phyloP scores from a whole-genome alignment of 2,113 vertebrate genomes.

The Elanus axillaris region DNA sequence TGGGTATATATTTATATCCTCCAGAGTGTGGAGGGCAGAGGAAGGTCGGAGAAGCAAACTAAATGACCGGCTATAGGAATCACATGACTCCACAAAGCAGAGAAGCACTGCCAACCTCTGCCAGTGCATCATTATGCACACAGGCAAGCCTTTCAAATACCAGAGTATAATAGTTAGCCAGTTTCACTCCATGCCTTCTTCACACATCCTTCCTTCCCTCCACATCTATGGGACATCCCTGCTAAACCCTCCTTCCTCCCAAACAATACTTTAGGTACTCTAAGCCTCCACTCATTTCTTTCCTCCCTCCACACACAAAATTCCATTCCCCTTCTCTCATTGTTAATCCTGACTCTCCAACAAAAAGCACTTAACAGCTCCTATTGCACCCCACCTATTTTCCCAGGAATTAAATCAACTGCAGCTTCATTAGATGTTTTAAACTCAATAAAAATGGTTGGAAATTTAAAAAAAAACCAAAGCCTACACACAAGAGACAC shows the following conservation, averaged over 20 bases:
- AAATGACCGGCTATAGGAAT: background rate
- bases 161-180: background rate
- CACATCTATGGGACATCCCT: background rate
- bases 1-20: background rate
- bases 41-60: background rate
- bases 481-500: background rate
- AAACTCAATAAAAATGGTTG: background rate
- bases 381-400: background rate
- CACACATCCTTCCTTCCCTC: background rate
- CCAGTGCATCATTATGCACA: background rate
- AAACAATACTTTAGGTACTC: background rate
- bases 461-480: background rate
- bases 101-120: background rate
- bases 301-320: background rate
- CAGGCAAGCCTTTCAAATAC: background rate
- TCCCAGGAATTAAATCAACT: background rate
- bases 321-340: background rate
- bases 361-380: background rate
- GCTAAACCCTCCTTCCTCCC: background rate
- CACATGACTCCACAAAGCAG: fast-evolving
- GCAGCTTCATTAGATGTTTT: background rate
- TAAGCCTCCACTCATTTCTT: background rate
- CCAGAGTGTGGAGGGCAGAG: background rate
- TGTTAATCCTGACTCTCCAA: background rate
- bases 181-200: background rate